phyloP scores from a whole-genome alignment of 2,797 vertebrate genomes.

The Sebastolobus alascanus region DNA sequence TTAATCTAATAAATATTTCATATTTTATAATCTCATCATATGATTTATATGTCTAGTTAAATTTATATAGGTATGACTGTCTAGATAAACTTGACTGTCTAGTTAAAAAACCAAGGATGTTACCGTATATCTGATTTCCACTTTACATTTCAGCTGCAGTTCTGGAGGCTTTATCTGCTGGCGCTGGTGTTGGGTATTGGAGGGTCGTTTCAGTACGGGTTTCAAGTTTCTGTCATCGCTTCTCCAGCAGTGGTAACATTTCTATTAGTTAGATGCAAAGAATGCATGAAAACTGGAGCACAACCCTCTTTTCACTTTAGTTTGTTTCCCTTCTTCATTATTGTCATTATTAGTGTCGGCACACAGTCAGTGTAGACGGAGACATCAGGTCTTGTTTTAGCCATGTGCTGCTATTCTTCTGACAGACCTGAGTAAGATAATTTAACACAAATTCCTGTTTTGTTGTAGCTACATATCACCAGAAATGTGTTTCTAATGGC shows the following conservation, averaged over 20 bases:
- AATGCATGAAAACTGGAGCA: neutral
- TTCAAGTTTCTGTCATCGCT: constrained; percentile 86
- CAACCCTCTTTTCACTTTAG: neutral
- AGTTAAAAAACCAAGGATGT: neutral
- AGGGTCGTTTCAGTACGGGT: constrained; percentile 86
- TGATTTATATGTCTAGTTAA: neutral
- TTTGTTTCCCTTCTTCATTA: neutral
- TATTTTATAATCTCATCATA: neutral
- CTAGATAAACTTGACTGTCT: neutral
- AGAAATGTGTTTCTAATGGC: neutral
- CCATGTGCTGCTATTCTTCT: neutral
- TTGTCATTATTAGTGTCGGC: neutral
- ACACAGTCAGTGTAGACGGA: neutral
- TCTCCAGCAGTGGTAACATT: constrained; percentile 84
- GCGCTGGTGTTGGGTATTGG: constrained; percentile 84
- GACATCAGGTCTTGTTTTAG: neutral
- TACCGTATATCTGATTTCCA: neutral
- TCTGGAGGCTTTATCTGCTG: constrained; percentile 83
- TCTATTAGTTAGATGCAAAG: neutral
- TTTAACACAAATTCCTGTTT: neutral
- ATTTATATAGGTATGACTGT: neutral
- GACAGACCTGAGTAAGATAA: neutral
- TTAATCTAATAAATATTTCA: neutral
- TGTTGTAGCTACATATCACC: neutral
- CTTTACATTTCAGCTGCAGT: constrained; percentile 74